phyloP scores from a whole-genome alignment of 2,888 invertebrate species.

The Mycogona germanica region DNA sequence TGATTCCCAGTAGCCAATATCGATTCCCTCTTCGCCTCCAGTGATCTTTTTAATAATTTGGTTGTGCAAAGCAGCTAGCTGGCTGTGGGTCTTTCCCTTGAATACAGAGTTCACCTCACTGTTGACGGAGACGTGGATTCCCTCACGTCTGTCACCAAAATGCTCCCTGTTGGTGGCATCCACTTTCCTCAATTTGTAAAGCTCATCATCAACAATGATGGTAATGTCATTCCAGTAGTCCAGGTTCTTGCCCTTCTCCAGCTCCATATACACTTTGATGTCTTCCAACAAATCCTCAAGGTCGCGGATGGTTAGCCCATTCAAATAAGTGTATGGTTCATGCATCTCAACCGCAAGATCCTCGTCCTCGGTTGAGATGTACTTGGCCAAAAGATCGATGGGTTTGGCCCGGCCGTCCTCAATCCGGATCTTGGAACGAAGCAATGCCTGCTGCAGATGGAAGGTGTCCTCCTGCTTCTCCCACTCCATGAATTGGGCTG shows the following conservation, averaged over 20 bases:
- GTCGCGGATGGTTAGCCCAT: slow-evolving; percentile 77
- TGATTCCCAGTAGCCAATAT: slow-evolving; percentile 97
- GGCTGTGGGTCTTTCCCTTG: slow-evolving; percentile 80
- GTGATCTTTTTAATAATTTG: slow-evolving; percentile 79
- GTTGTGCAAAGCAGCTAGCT: slow-evolving; percentile 66
- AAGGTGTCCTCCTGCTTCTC: slow-evolving; percentile 93
- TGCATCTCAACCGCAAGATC: slow-evolving; percentile 95
- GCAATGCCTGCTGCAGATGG: slow-evolving; percentile 87
- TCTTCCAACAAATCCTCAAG: slow-evolving; percentile 93
- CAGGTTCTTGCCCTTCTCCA: slow-evolving; percentile 76
- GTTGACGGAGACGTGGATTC: slow-evolving; percentile 82
- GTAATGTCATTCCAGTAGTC: slow-evolving; percentile 95
- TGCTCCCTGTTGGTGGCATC: slow-evolving; percentile 37
- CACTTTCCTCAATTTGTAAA: slow-evolving; percentile 67
- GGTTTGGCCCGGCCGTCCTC: slow-evolving; percentile 96
- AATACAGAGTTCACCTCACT: slow-evolving; percentile 80
- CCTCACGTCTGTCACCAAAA: slow-evolving; percentile 46
- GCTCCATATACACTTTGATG: slow-evolving; percentile 83
- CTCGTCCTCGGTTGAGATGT: slow-evolving; percentile 78
- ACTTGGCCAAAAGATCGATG: slow-evolving; percentile 93
- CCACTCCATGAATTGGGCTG: slow-evolving; percentile 87
- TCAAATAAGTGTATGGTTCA: slow-evolving; percentile 90
- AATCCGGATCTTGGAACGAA: slow-evolving; percentile 83
- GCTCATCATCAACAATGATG: slow-evolving; percentile 85
- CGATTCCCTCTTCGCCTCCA: slow-evolving; percentile 75